These are phyloP conservation scores for Notolepis coatsorum DNA, from an alignment of 2,797 vertebrate genomes.

Conservation along the genomic window DNA sequence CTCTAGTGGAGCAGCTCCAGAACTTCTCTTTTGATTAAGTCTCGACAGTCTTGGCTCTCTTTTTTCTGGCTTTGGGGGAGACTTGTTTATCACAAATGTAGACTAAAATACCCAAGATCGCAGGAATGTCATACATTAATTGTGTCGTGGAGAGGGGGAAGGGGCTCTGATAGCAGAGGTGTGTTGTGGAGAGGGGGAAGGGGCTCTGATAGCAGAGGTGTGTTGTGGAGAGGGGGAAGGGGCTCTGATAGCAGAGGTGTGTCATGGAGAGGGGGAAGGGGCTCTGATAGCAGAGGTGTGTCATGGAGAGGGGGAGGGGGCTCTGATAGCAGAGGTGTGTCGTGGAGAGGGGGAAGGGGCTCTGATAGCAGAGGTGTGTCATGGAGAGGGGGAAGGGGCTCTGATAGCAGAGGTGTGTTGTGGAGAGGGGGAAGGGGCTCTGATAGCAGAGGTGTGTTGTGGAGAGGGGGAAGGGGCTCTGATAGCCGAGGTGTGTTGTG, in stretches of 20 bases:
- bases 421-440: too few relatives aligned
- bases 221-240: too few relatives aligned
- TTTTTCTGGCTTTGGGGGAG: background rate
- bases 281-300: slow-evolving; percentile 1
- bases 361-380: slow-evolving; percentile 2
- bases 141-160: too few relatives aligned
- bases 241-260: slow-evolving; percentile 1
- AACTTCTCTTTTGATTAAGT: too few relatives aligned
- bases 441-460: slow-evolving; percentile 1
- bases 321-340: slow-evolving; percentile 1
- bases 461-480: too few relatives aligned
- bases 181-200: too few relatives aligned
- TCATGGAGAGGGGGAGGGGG: too few relatives aligned
- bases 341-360: too few relatives aligned
- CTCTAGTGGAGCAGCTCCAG: too few relatives aligned
- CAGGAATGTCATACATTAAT: background rate
- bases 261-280: too few relatives aligned
- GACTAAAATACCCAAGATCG: background rate
- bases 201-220: background rate
- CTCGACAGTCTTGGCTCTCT: background rate
- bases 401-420: background rate
- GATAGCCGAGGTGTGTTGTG: slow-evolving; percentile 1
- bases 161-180: background rate
- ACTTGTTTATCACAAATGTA: background rate
- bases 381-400: too few relatives aligned